Evolutionary conservation across 2,113 vertebrate species (phyloP), one percentile per base, ranked within the genome.

Genomic region (Anarrhichthys ocellatus): DNA sequence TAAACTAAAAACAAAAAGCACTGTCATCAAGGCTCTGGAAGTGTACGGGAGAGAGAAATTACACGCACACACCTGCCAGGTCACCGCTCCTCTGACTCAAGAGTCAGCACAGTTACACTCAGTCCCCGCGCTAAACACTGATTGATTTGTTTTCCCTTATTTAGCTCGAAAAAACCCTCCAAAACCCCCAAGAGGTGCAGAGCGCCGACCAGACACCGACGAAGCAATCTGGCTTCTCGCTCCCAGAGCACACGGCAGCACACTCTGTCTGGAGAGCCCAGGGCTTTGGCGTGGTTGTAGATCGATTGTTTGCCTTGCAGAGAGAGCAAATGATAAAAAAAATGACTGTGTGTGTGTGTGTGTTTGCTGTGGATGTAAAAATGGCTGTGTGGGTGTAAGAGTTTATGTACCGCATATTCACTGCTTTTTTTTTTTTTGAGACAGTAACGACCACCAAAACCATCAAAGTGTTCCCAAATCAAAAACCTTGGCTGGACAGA

Each of bases 91-190:
- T 65, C 59, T 74, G 82, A 76, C 67, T 74, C 36, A 1, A 56
- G 38, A 80, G 80, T 79, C 68, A 86, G 76, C 79, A 72, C 11
- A 61, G 50, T 65, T 77, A 36, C 61, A 32, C 15, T 59, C 14
- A 20, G 32, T 62, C 5, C 36, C n/a, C 3, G 17, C 1, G 27
- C 59, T 56, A 14, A 67, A 81, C 58, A 63, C 24, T 76, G 75
- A 90, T 80, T 85, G 77, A 92, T 90, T 83, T 78, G 70, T 81
- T 89, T 90, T 54, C 42, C 54, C 50, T 86, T 78, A 78, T 87
- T 87, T 85, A 76, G 77, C 78, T 72, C 52, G 65, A 8, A 73
- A 66, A 73, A 80, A 63, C 8, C 4, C 10, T 34, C 5, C 3
- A 13, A 38, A 13, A 79, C 32, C 2, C 32, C 18, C 48, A 27